phyloP scores from a whole-genome alignment of 1,140 invertebrate genomes.

The Drosophila subpulchrella region DNA sequence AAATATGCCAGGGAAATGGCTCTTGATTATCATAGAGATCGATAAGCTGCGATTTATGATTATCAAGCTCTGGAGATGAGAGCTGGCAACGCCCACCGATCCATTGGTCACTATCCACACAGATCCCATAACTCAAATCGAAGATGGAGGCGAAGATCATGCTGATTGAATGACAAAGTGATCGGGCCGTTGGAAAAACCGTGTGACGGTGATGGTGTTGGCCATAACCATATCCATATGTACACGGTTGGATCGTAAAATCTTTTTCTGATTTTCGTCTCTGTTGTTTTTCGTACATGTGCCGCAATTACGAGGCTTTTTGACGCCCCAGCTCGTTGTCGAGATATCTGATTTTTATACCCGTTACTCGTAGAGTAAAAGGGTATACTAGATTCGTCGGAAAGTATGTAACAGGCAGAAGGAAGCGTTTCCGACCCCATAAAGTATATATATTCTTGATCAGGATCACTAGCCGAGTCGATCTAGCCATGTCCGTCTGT shows the following conservation, averaged over 20 bases:
- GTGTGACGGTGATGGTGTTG: background rate
- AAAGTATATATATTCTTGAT: no score
- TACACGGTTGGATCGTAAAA: slow-evolving; percentile 42
- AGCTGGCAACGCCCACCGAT: slow-evolving; percentile 55
- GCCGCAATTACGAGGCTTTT: slow-evolving; percentile 76
- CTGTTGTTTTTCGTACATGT: slow-evolving; percentile 45
- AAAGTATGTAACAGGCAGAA: no score
- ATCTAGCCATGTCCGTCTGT: no score
- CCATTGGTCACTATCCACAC: background rate
- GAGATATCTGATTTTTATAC: slow-evolving; percentile 24
- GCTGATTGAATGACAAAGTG: slow-evolving; percentile 75
- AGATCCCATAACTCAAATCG: slow-evolving; percentile 45
- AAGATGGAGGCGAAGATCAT: slow-evolving; percentile 39
- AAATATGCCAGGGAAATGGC: slow-evolving; percentile 39
- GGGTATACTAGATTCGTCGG: no score
- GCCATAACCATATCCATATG: slow-evolving; percentile 17
- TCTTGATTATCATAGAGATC: slow-evolving; percentile 69
- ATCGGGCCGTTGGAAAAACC: slow-evolving; percentile 8
- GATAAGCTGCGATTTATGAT: slow-evolving; percentile 73
- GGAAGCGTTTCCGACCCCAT: no score
- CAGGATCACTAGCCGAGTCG: no score
- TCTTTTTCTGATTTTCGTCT: slow-evolving; percentile 16
- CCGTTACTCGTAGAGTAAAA: no score
- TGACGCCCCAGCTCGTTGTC: slow-evolving; percentile 72
- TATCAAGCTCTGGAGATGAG: slow-evolving; percentile 30